phyloP scores from a whole-genome alignment of 2,888 invertebrate genomes.

The Dryocosmus kuriphilus region DNA sequence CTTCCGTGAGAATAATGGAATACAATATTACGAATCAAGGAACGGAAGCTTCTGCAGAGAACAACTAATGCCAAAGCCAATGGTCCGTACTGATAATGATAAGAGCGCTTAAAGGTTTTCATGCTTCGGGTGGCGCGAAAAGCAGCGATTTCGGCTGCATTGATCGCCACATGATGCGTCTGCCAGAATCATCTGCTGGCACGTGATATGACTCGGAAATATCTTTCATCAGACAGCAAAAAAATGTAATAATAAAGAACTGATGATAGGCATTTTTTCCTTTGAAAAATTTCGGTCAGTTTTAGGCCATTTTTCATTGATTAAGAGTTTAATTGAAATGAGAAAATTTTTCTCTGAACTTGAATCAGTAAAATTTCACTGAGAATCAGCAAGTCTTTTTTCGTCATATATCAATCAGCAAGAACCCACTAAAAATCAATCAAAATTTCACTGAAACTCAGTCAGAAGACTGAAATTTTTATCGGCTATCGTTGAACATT shows the following conservation, averaged over 20 bases:
- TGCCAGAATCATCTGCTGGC: slow-evolving; percentile 45
- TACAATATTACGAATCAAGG: not conserved
- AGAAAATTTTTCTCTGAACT: too few relatives aligned
- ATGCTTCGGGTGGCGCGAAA: slow-evolving; percentile 9
- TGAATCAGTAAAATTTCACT: not conserved
- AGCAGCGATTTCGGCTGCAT: slow-evolving; percentile 24
- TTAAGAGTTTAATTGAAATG: too few relatives aligned
- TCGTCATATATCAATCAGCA: too few relatives aligned
- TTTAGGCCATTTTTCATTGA: too few relatives aligned
- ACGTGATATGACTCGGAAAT: not conserved
- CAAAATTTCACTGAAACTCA: too few relatives aligned
- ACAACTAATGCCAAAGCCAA: slow-evolving; percentile 5
- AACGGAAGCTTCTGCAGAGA: slow-evolving; percentile 19
- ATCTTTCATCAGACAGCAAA: not conserved
- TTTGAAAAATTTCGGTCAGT: not conserved
- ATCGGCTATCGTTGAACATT: too few relatives aligned
- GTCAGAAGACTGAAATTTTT: too few relatives aligned
- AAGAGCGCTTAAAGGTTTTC: slow-evolving; percentile 22
- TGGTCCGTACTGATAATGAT: slow-evolving; percentile 22
- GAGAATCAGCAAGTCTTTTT: not conserved
- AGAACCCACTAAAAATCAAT: too few relatives aligned
- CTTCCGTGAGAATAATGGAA: not conserved
- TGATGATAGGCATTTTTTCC: not conserved
- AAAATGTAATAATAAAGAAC: not conserved
- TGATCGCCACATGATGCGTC: not conserved